phyloP scores from a whole-genome alignment of 2,888 invertebrate genomes.

The Rhaphigaster nebulosa region DNA sequence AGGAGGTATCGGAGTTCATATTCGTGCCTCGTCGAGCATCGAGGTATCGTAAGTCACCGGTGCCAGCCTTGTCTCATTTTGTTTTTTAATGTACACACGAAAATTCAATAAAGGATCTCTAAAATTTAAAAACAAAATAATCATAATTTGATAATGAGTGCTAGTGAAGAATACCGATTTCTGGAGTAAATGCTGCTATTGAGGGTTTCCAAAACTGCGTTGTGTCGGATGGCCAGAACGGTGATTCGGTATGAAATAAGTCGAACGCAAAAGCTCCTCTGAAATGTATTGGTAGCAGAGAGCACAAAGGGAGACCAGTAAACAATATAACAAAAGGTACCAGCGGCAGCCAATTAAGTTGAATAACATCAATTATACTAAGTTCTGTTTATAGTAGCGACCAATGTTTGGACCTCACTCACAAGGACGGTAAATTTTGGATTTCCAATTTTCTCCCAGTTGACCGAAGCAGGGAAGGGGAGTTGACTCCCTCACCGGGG shows the following conservation, averaged over 20 bases:
- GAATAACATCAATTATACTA: slow-evolving; percentile 56
- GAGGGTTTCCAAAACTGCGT: background rate
- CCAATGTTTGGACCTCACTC: slow-evolving; percentile 45
- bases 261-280: slow-evolving; percentile 38
- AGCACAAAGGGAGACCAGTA: slow-evolving; percentile 13
- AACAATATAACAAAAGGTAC: slow-evolving; percentile 54
- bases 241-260: slow-evolving; percentile 32
- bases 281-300: slow-evolving; percentile 29
- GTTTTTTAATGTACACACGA: too few relatives aligned
- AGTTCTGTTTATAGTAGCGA: slow-evolving; percentile 42
- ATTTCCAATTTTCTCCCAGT: slow-evolving; percentile 48
- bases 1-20: too few relatives aligned
- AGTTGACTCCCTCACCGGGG: background rate
- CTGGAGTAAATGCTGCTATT: background rate
- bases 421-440: slow-evolving; percentile 36
- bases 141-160: too few relatives aligned
- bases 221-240: background rate
- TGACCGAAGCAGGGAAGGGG: slow-evolving; percentile 41
- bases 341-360: slow-evolving; percentile 48
- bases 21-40: too few relatives aligned
- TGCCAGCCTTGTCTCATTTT: too few relatives aligned
- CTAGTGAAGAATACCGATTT: background rate
- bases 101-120: too few relatives aligned
- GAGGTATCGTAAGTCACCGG: too few relatives aligned
- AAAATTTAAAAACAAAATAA: too few relatives aligned